Evolutionary conservation across 2,888 invertebrate genomes (phyloP), one percentile per base, ranked within the genome.

Genomic region (Portevinia maculata): DNA sequence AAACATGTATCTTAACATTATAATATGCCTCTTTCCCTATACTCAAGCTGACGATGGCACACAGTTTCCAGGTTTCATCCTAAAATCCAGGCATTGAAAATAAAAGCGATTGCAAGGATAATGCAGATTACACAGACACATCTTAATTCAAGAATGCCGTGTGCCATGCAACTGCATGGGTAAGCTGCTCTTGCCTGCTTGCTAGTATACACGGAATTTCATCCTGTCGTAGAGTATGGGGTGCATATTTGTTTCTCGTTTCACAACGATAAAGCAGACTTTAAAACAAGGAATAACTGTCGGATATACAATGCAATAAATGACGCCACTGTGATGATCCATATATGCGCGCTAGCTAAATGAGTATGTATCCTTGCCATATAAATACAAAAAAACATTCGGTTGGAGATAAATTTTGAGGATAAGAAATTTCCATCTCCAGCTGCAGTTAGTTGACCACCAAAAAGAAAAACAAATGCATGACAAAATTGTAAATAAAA

Each of bases 291-390:
- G 71, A 76, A 83, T 83, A 78, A 78, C 65, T 78, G 83, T 78
- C 83, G 83, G 78, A 83, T 78, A 48, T 83, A 78, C 78, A 78
- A 21, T 65, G 71, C 83, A 78, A 83, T 83, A 83, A 83, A 83
- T 83, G 83, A 83, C 83, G 71, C 83, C 78, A 67, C 78, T 78
- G 30, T 78, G 81, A 76, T 83, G 83, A 83, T 83, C 83, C 71
- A 67, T 62, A 83, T 55, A 83, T 48, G 57, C 19, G 55, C 24
- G 48, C 13, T 9, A 1, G 13, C 11, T 28, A 6, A 39, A 5
- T 50, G 7, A 28, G 17, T 64, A 1, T 13, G 41, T 19, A n/a
- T n/a, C n/a, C n/a, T n/a, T n/a, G n/a, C n/a, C n/a, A n/a, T n/a
- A 28, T 11, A 37, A 48, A 37, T 19, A 13, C 9, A 30, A 15